A percentile compares a stretch with the other conserved stretches of the same genome.
Evolutionary conservation across 2,888 invertebrate genomes (phyloP).

Genomic region (Busseola fusca): DNA sequence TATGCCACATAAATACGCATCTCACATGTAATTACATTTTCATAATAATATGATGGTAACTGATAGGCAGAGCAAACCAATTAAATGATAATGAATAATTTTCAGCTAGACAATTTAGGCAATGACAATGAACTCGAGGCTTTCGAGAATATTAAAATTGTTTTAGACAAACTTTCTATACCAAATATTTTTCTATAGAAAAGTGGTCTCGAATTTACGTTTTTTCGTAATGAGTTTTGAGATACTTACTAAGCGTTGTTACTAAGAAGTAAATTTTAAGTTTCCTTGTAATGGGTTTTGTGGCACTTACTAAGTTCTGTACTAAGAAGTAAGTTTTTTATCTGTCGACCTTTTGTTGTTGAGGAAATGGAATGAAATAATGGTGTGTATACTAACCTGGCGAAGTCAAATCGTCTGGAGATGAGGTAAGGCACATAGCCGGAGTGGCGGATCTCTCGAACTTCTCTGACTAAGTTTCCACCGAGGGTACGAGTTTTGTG

Average conservation of each 20-base stretch:
- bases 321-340: no score
- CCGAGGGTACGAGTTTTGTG: slow-evolving; percentile 81
- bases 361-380: background rate
- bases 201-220: background rate
- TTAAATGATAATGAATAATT: slow-evolving; percentile 33
- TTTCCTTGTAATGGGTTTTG: no score
- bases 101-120: background rate
- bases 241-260: background rate
- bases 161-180: background rate
- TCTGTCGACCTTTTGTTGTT: background rate
- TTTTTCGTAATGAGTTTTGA: background rate
- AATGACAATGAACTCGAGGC: background rate
- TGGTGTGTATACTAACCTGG: slow-evolving; percentile 67
- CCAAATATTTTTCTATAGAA: background rate
- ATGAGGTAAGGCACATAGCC: slow-evolving; percentile 71
- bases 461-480: slow-evolving; percentile 80
- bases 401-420: slow-evolving; percentile 71
- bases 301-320: no score
- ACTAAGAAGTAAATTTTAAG: background rate
- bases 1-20: slow-evolving; percentile 20
- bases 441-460: slow-evolving; percentile 77
- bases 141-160: background rate
- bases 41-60: slow-evolving; percentile 23
- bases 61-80: slow-evolving; percentile 8
- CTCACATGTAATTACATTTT: slow-evolving; percentile 37